Evolutionary conservation across 2,113 vertebrate species (phyloP).

Genomic region (Indicator indicator): DNA sequence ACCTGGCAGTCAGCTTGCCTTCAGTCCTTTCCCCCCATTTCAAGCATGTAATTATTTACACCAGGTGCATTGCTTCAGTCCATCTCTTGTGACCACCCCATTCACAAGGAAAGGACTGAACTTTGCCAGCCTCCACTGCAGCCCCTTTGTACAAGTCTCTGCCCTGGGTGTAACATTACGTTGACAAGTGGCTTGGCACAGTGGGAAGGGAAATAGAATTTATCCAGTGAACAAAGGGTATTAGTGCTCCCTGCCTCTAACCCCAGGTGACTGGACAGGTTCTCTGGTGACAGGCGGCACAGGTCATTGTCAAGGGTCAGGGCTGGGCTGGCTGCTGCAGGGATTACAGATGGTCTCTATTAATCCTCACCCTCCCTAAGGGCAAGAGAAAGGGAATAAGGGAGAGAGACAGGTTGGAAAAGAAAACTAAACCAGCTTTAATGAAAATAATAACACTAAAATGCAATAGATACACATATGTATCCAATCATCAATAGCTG

Average conservation of each 20-base stretch:
- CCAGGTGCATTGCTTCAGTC: slow-evolving; percentile 70
- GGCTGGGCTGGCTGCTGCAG: no score
- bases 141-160: slow-evolving; percentile 57
- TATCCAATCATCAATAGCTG: no score
- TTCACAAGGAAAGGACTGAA: slow-evolving; percentile 25
- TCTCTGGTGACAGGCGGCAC: neutral
- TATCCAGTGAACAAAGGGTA: slow-evolving; percentile 54
- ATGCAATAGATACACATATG: no score
- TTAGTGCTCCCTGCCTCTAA: slow-evolving; percentile 22
- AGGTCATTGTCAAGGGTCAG: neutral
- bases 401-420: no score
- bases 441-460: no score
- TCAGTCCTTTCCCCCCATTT: neutral
- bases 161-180: slow-evolving; percentile 35
- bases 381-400: no score
- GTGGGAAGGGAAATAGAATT: slow-evolving; percentile 76
- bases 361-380: no score
- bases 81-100: slow-evolving; percentile 36
- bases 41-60: slow-evolving; percentile 67
- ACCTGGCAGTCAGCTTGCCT: slow-evolving; percentile 27
- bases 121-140: slow-evolving; percentile 45
- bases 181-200: slow-evolving; percentile 20
- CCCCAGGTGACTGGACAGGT: slow-evolving; percentile 16
- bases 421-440: no score
- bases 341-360: no score